These are phyloP conservation scores for Bostrychus sinensis DNA, from an alignment of 2,113 vertebrate genomes.

Conservation along the genomic window DNA sequence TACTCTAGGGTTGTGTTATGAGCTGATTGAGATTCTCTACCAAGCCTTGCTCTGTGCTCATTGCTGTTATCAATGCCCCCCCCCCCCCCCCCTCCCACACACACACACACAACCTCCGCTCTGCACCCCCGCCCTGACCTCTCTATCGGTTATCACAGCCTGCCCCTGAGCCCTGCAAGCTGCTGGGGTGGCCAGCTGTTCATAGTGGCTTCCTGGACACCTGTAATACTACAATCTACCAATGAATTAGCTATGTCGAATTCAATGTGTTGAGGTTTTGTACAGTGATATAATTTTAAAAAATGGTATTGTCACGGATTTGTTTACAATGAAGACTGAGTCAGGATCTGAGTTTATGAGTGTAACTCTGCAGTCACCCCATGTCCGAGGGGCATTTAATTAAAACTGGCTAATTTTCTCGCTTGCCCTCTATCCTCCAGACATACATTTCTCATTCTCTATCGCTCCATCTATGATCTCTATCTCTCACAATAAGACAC, in stretches of 20 bases:
- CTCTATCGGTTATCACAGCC: constrained; percentile 54
- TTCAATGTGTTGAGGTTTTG: too few relatives aligned
- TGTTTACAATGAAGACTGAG: constrained; percentile 29
- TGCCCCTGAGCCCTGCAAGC: constrained; percentile 40
- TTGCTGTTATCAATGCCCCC: constrained; percentile 58
- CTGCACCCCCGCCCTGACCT: constrained; percentile 45
- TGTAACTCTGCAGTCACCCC: constrained; percentile 39
- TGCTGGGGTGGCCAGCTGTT: constrained; percentile 50
- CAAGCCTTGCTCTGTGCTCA: constrained; percentile 22
- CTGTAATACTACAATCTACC: not conserved
- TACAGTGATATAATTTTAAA: constrained; percentile 11
- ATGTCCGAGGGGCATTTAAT: constrained; percentile 66
- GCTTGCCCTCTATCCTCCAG: constrained; percentile 10
- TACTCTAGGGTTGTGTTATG: constrained; percentile 30
- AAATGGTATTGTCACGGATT: constrained; percentile 20
- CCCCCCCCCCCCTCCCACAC: not conserved
- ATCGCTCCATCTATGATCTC: constrained; percentile 46
- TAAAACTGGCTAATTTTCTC: constrained; percentile 51
- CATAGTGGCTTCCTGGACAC: not conserved
- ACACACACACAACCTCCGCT: not conserved
- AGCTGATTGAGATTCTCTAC: constrained; percentile 65
- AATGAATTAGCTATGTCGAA: not conserved
- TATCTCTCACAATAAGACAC: constrained; percentile 21
- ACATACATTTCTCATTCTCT: constrained; percentile 1
- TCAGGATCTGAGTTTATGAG: constrained; percentile 45